Evolutionary conservation across 2,888 invertebrate genomes (phyloP).

Genomic region (Arge pagana): DNA sequence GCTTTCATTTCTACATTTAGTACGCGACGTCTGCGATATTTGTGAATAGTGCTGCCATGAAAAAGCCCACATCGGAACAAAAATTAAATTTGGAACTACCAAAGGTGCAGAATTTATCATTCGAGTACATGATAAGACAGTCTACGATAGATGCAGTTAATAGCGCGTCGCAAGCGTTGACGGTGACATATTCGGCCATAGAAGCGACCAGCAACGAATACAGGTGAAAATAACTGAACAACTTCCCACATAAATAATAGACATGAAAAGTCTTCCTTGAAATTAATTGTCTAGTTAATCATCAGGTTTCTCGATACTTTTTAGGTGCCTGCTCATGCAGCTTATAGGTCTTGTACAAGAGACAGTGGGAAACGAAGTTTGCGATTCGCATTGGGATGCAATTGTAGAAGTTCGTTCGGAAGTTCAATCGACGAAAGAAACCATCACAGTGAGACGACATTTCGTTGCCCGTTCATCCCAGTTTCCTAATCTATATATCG

Average conservation of each 20-base stretch:
- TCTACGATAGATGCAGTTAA: constrained; percentile 48
- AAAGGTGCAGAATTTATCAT: constrained; percentile 41
- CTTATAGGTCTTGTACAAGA: constrained; percentile 48
- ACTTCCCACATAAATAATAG: background rate
- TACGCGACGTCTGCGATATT: constrained; percentile 37
- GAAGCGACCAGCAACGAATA: constrained; percentile 48
- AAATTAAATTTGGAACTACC: constrained; percentile 42
- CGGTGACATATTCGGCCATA: constrained; percentile 48
- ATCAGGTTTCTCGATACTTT: no score
- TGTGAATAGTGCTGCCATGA: constrained; percentile 32
- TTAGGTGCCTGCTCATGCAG: constrained; percentile 40
- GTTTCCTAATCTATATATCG: constrained; percentile 6
- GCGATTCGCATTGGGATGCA: constrained; percentile 46
- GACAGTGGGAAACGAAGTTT: constrained; percentile 39
- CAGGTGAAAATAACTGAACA: constrained; percentile 39
- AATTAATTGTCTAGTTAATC: no score
- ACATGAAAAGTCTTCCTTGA: background rate
- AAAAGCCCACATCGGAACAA: constrained; percentile 33
- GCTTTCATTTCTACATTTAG: constrained; percentile 28
- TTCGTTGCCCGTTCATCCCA: no score
- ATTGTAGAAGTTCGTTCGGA: constrained; percentile 44
- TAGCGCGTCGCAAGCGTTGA: constrained; percentile 47
- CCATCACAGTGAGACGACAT: constrained; percentile 39
- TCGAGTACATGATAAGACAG: constrained; percentile 50
- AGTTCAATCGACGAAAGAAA: constrained; percentile 45